Evolutionary conservation across 2,797 vertebrate species (phyloP), one percentile per base, ranked within the genome.

Genomic region (Glossophaga mutica): DNA sequence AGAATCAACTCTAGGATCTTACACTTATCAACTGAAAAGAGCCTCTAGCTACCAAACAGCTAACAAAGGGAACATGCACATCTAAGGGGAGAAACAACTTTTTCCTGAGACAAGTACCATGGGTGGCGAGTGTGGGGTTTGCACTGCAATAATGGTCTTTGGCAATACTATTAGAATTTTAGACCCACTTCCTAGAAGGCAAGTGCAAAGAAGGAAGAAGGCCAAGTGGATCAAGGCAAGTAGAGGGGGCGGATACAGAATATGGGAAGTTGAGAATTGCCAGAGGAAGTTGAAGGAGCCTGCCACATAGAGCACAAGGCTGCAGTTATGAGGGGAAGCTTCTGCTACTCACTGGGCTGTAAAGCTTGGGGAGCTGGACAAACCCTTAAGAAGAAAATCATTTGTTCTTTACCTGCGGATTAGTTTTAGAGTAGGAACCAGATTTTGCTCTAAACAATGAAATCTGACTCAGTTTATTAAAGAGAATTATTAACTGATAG

Each of bases 21-120:
- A 22, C 29, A 22, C 55, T 57, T 59, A 88, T 46, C 67, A 84
- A 59, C 2, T 19, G 37, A 42, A 71, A 57, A 86, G 4, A 57
- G n/a, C 52, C 50, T 96, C 52, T 84, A 76, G 70, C 62, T 97
- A 92, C 78, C n/a, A 62, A 94, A 71, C 83, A 81, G 57, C 48
- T 97, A 90, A 70, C 42, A 62, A 94, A 77, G 21, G 18, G 6
- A 91, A 65, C 16, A 10, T 57, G 62, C 9, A 42, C 37, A 73
- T 79, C 57, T 92, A 48, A 82, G n/a, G 50, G 65, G 34, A 71
- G 24, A 12, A 24, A 71, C 50, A 32, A 26, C 21, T 50, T 46
- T 73, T 32, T 34, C 34, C 44, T 32, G 39, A 78, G 12, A 46
- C 46, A 82, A 39, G 22, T 86, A 70, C 76, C 22, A 48, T 81